Conservation (phyloP, 2,888 invertebrate genomes). For the Alitta virens region DNA sequence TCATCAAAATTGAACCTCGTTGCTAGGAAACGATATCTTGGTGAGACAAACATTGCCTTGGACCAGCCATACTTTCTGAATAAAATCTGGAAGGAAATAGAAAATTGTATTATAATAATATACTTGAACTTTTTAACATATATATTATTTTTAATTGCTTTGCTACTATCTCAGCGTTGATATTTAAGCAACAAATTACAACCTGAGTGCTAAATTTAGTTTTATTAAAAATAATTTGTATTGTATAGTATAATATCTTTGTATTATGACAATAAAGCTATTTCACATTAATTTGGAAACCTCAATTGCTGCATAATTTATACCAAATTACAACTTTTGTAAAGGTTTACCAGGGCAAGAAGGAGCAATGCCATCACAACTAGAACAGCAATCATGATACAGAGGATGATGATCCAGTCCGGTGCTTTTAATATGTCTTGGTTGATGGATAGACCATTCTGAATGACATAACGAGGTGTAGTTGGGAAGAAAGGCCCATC, state of each 20-base stretch:
- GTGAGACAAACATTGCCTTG: slow-evolving; percentile 44
- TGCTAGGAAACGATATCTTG: slow-evolving; percentile 45
- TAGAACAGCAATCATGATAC: slow-evolving; percentile 42
- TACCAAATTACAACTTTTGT: too few species aligned
- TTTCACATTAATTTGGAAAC: too few species aligned
- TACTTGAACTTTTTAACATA: too few species aligned
- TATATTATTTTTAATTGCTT: too few species aligned
- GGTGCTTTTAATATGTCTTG: slow-evolving; percentile 51
- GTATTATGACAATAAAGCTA: too few species aligned
- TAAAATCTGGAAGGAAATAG: slow-evolving; percentile 37
- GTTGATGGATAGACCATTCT: slow-evolving; percentile 43
- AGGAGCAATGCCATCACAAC: slow-evolving; percentile 46
- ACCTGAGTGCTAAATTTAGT: too few species aligned
- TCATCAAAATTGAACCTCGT: slow-evolving; percentile 49
- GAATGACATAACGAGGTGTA: slow-evolving; percentile 43
- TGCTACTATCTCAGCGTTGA: too few species aligned
- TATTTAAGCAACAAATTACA: too few species aligned
- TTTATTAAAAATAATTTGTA: too few species aligned
- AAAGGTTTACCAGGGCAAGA: slow-evolving; percentile 48
- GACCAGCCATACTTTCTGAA: slow-evolving; percentile 54
- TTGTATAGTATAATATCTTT: too few species aligned
- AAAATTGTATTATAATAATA: neutral
- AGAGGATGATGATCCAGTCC: slow-evolving; percentile 51
- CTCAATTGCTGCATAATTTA: too few species aligned
- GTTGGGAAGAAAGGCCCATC: slow-evolving; percentile 53